Conservation (phyloP, 2,113 vertebrate genomes). For the Puffinus mauretanicus region DNA sequence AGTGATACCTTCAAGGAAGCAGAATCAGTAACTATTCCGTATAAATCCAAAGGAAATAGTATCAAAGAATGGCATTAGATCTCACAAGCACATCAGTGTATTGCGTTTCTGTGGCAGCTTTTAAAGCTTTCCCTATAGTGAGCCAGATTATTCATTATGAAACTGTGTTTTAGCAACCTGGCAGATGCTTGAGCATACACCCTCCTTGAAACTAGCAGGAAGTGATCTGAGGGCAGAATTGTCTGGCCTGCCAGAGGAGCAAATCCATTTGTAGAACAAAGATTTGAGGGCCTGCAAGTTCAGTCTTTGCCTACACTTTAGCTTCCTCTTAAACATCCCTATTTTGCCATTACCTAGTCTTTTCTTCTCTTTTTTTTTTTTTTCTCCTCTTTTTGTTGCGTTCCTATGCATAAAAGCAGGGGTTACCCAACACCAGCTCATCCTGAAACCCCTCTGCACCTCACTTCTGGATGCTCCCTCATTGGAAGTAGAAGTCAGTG, state of each 20-base stretch:
- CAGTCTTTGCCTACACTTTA: neutral
- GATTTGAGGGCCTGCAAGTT: neutral
- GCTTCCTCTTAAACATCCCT: neutral
- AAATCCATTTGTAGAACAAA: neutral
- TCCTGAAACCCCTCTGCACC: neutral
- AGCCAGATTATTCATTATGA: neutral
- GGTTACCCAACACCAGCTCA: neutral
- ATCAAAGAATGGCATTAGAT: neutral
- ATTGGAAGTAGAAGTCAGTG: neutral
- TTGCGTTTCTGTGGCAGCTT: neutral
- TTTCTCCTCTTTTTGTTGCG: neutral
- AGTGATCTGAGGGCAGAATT: neutral
- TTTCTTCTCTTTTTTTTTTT: neutral
- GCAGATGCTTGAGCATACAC: neutral
- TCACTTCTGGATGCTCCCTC: neutral
- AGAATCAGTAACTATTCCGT: neutral
- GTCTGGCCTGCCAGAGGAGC: neutral
- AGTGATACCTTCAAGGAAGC: neutral
- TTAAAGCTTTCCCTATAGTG: neutral
- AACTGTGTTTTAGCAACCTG: neutral
- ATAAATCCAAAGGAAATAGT: neutral
- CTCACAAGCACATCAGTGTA: neutral
- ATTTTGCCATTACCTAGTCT: neutral
- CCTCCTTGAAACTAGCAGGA: neutral
- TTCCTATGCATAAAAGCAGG: neutral